These are phyloP conservation scores for Carettochelys insculpta DNA, from an alignment of 2,113 vertebrate species.

Conservation along the genomic window DNA sequence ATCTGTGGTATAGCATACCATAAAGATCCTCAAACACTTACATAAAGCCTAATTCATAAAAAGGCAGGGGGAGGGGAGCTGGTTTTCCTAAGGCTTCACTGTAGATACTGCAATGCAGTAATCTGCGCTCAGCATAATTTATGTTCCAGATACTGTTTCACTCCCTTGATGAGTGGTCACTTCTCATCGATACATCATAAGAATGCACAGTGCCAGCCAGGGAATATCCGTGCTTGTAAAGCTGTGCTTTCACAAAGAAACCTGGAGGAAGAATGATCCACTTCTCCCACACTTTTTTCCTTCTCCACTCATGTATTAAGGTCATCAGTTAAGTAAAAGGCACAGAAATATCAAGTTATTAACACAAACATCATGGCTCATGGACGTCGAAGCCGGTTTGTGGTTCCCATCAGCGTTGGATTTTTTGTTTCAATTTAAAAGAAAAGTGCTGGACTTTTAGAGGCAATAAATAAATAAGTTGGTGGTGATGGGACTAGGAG, in stretches of 20 bases:
- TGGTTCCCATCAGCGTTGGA: background rate
- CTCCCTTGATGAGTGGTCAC: constrained; percentile 1
- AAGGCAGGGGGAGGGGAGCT: background rate
- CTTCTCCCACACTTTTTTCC: background rate
- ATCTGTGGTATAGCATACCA: background rate
- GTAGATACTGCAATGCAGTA: background rate
- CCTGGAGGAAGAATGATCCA: background rate
- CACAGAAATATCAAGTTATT: constrained; percentile 51
- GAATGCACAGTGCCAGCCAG: background rate
- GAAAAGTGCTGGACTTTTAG: background rate
- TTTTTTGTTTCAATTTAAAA: background rate
- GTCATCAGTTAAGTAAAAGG: constrained; percentile 54
- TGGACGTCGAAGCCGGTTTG: constrained; percentile 9
- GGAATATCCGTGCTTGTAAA: constrained; percentile 16
- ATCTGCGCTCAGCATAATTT: background rate
- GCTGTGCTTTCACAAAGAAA: constrained; percentile 8
- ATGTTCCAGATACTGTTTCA: background rate
- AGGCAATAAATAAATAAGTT: background rate
- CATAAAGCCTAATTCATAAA: background rate
- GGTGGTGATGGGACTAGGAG: background rate
- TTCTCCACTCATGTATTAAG: constrained; percentile 34
- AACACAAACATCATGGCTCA: constrained; percentile 39
- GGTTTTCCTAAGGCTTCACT: background rate
- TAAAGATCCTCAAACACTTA: background rate
- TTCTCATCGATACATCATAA: constrained; percentile 21